These are phyloP conservation scores for Drosophila biarmipes DNA, from an alignment of 1,140 invertebrate genomes.

Conservation along the genomic window DNA sequence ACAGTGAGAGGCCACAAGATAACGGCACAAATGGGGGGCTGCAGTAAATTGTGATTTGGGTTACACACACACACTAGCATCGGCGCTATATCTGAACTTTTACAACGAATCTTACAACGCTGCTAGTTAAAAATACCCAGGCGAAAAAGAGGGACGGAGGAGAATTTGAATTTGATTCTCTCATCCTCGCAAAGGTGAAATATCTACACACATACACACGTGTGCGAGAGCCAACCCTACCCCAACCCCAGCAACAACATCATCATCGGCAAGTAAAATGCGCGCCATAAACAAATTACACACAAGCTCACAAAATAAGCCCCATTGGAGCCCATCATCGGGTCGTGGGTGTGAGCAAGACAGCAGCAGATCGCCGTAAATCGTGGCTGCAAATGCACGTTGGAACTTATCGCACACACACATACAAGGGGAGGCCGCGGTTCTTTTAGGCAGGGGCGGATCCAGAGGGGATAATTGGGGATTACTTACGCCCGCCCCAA, in stretches of 20 bases:
- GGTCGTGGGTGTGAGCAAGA: constrained; percentile 25
- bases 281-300: constrained; percentile 77
- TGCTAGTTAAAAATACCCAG: constrained; percentile 47
- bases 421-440: constrained; percentile 20
- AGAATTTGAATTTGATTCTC: constrained; percentile 27
- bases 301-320: constrained; percentile 21
- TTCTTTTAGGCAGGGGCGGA: constrained; percentile 20
- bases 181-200: constrained; percentile 32
- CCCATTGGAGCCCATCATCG: constrained; percentile 12
- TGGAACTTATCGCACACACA: constrained; percentile 44
- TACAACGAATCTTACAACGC: constrained; percentile 27
- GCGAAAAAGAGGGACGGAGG: constrained; percentile 5
- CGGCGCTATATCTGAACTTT: constrained; percentile 10
- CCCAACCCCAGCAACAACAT: constrained; percentile 48
- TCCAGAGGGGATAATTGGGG: background rate
- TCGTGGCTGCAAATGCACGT: constrained; percentile 43
- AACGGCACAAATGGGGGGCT: constrained; percentile 25
- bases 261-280: constrained; percentile 37
- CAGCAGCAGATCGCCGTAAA: constrained; percentile 43
- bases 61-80: constrained; percentile 34
- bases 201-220: constrained; percentile 1
- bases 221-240: constrained; percentile 34
- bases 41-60: constrained; percentile 37
- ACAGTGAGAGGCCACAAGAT: constrained; percentile 31
- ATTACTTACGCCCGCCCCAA: background rate